phyloP scores from a whole-genome alignment of 2,113 vertebrate species.

The Leucopsar rothschildi region DNA sequence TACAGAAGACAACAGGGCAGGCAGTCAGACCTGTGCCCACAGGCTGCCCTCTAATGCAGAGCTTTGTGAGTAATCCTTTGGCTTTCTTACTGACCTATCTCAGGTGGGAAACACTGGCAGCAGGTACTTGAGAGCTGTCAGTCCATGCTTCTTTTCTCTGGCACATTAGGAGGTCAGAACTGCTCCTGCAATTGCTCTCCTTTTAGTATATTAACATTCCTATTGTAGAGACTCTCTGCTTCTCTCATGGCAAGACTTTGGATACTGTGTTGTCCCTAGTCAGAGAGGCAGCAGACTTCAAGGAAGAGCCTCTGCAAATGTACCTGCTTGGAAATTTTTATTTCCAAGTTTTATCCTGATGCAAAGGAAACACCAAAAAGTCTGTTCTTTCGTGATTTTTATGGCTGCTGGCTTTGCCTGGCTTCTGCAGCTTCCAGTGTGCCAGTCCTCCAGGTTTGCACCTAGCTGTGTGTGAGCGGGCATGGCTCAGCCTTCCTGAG shows the following conservation, averaged over 20 bases:
- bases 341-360: neutral
- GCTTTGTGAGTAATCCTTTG: neutral
- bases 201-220: neutral
- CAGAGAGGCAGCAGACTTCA: neutral
- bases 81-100: neutral
- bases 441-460: neutral
- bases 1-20: neutral
- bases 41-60: neutral
- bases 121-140: neutral
- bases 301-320: neutral
- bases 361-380: neutral
- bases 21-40: neutral
- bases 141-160: neutral
- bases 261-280: neutral
- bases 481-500: neutral
- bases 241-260: neutral
- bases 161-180: fast-evolving
- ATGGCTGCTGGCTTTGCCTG: neutral
- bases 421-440: neutral
- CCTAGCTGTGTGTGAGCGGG: neutral
- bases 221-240: neutral
- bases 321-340: neutral
- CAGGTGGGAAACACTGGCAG: neutral
- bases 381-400: neutral
- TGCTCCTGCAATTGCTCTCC: neutral